Conservation (phyloP, 2,888 invertebrate species). For the Drosophila nr. medialis region DNA sequence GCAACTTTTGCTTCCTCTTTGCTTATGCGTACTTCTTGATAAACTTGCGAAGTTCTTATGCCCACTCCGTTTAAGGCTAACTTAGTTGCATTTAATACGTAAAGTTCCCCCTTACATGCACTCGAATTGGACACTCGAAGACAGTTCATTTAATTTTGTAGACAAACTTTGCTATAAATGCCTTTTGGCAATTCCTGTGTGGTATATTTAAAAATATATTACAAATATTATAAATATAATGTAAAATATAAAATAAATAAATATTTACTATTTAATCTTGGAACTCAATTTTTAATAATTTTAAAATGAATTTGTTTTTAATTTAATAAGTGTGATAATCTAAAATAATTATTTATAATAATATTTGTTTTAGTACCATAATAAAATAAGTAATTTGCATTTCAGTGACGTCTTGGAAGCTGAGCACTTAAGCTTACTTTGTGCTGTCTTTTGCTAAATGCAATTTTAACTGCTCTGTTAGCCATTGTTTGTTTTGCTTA, state of each 20-base stretch:
- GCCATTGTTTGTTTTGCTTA: conserved; percentile 43
- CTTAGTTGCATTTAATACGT: conserved; percentile 50
- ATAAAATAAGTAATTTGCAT: not conserved
- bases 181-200: not conserved
- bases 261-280: not conserved
- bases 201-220: not conserved
- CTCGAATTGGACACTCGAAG: conserved; percentile 17
- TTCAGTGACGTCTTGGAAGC: not conserved
- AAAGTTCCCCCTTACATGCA: conserved; percentile 32
- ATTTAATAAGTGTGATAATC: not conserved
- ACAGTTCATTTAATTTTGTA: conserved; percentile 2
- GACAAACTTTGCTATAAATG: conserved; percentile 1
- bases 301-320: not conserved
- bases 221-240: not conserved
- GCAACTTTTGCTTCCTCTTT: conserved; percentile 59
- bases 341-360: not conserved
- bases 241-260: not conserved
- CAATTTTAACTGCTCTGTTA: conserved; percentile 47
- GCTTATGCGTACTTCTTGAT: conserved; percentile 79
- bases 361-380: not conserved
- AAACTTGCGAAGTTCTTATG: conserved; percentile 64
- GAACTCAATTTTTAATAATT: not conserved
- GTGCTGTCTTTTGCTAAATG: conserved; percentile 29
- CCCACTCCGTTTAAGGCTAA: conserved; percentile 31
- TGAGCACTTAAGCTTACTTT: conserved; percentile 1